These are phyloP conservation scores for Loris lydekkerianus DNA, from an alignment of 2,797 vertebrate genomes.

Conservation along the genomic window DNA sequence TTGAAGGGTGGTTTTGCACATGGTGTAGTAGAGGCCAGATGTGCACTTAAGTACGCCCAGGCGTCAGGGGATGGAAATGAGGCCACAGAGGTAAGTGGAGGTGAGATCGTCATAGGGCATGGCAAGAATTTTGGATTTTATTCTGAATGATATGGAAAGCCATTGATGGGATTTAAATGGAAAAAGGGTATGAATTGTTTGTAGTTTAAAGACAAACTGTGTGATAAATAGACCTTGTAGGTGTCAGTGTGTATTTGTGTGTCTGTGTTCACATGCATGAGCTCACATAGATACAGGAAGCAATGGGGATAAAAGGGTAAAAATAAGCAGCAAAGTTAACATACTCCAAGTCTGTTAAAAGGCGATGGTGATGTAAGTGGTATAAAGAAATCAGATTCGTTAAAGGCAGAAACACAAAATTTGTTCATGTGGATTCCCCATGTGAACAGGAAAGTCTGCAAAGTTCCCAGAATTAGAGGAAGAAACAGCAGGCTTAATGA, in stretches of 20 bases:
- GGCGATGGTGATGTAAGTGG: not conserved
- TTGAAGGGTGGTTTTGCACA: not conserved
- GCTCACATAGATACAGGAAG: not conserved
- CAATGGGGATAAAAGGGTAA: not conserved
- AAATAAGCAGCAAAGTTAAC: not conserved
- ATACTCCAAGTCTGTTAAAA: not conserved
- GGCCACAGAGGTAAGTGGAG: not conserved
- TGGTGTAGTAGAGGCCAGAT: rapidly evolving
- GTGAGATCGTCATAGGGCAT: not conserved
- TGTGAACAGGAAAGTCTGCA: not conserved
- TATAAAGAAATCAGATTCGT: not conserved
- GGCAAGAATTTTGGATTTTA: not conserved
- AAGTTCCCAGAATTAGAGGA: not conserved
- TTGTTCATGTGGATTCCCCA: not conserved
- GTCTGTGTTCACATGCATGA: not conserved
- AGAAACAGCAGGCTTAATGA: not conserved
- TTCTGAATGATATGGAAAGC: not conserved
- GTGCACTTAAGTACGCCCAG: not conserved
- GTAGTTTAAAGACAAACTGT: not conserved
- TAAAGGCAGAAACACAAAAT: not conserved
- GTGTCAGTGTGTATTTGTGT: not conserved
- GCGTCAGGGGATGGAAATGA: not conserved
- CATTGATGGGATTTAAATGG: not conserved
- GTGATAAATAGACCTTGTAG: not conserved
- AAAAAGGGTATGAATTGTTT: not conserved